Conservation (phyloP, 2,888 invertebrate species). For the Seira musarum region DNA sequence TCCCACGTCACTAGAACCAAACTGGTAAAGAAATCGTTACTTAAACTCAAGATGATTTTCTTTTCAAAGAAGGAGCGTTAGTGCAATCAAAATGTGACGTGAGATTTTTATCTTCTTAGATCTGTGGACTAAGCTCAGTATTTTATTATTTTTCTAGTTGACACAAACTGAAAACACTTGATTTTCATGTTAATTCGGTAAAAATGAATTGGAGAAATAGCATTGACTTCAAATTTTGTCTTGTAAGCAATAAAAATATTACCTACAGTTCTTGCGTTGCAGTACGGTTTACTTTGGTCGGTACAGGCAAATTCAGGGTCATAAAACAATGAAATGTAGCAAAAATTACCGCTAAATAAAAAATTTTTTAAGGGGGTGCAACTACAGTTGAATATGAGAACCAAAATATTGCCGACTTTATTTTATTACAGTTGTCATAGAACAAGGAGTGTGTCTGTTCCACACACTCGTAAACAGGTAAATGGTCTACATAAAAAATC, state of each 20-base stretch:
- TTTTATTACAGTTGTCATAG: too few species aligned
- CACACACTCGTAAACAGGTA: too few species aligned
- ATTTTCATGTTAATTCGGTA: neutral
- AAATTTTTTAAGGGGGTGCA: too few species aligned
- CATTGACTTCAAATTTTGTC: too few species aligned
- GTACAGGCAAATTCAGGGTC: neutral
- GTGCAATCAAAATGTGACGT: conserved; percentile 35
- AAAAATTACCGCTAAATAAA: neutral
- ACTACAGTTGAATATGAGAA: too few species aligned
- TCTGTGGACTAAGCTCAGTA: neutral
- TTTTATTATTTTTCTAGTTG: neutral
- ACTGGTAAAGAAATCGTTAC: neutral
- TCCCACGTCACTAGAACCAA: conserved; percentile 1
- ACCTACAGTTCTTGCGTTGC: neutral
- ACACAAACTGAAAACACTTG: neutral
- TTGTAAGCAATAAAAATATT: too few species aligned
- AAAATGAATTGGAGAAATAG: too few species aligned
- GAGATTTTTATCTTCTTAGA: conserved; percentile 43
- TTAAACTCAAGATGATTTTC: neutral
- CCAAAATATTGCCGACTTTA: too few species aligned
- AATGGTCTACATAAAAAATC: too few species aligned
- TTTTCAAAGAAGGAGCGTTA: neutral
- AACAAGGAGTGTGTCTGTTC: too few species aligned
- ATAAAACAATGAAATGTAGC: neutral
- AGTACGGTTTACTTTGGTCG: neutral